A percentile compares a stretch with the other conserved stretches of the same genome.
Conservation (phyloP, 2,888 invertebrate genomes). For the Hypercompe scribonia region DNA sequence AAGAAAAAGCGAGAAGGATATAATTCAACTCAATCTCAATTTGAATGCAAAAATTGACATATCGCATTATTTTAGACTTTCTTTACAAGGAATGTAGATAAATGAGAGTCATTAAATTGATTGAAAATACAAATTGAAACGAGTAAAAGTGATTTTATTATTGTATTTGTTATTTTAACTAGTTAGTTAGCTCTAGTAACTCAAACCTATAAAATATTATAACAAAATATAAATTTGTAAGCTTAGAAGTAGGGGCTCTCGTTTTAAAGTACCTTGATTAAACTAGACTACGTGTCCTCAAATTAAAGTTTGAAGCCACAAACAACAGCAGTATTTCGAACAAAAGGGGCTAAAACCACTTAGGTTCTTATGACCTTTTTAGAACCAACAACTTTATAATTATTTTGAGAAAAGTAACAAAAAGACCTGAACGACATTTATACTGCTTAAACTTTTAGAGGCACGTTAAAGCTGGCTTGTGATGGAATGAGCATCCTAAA, state of each 20-base stretch:
- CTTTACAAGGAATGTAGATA: too few relatives aligned
- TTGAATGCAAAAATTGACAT: too few relatives aligned
- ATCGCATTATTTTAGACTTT: too few relatives aligned
- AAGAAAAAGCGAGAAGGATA: too few relatives aligned
- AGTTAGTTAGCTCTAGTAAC: not conserved
- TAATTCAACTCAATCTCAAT: too few relatives aligned
- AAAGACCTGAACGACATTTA: constrained; percentile 24
- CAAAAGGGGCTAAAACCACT: constrained; percentile 25
- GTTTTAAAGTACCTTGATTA: constrained; percentile 20
- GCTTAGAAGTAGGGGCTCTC: constrained; percentile 6
- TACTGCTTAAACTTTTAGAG: constrained; percentile 23
- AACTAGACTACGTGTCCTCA: constrained; percentile 19
- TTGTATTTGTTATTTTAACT: too few relatives aligned
- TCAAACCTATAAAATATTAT: constrained; percentile 9
- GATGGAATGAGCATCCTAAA: constrained; percentile 27
- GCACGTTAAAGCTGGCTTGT: constrained; percentile 20
- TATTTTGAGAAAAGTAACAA: constrained; percentile 12
- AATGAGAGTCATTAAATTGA: too few relatives aligned
- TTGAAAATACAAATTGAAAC: too few relatives aligned
- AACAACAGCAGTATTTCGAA: constrained; percentile 20
- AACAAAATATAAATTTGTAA: constrained; percentile 15
- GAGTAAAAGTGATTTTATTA: too few relatives aligned
- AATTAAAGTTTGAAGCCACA: constrained; percentile 23
- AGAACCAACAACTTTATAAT: constrained; percentile 15
- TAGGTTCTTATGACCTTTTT: constrained; percentile 18